Evolutionary conservation across 2,888 invertebrate genomes (phyloP), one percentile per base, ranked within the genome.

Genomic region (Vandiemenella viatica): DNA sequence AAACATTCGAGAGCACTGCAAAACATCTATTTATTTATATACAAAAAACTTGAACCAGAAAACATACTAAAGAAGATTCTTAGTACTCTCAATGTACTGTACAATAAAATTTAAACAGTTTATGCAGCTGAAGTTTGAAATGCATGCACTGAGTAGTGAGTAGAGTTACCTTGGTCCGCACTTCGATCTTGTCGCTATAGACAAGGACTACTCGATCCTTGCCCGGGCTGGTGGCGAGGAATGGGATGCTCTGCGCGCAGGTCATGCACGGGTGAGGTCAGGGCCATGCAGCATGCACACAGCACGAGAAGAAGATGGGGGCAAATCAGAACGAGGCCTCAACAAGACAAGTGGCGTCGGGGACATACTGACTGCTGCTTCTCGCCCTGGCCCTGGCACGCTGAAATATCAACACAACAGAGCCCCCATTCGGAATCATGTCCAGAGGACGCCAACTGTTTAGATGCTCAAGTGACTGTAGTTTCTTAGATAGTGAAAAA

Each of bases 291-390:
- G 32, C 32, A 32, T 32, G 50, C 50, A 43, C 44, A 46, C 49
- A 46, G 37, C 45, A 47, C 43, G 58, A 53, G 51, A 65, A 66
- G 65, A 66, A 66, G 18, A 40, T 49, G 42, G 53, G 51, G 53
- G 51, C 53, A 52, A 50, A 51, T 73, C 77, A 85, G 73, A 86
- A 86, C 55, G 85, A 85, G 60, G 85, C 86, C 67, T 86, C 86
- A 60, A 86, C 86, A 63, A 86, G 74, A 66, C 85, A 86, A 59
- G 85, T 85, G 63, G 83, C 85, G 63, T 86, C 86, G 60, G 86
- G 85, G 76, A 86, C 85, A 73, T 86, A 86, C 71, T 86, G 86
- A 63, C 83, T 85, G 68, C 85, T 85, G n/a, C n/a, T n/a, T n/a
- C n/a, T n/a, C n/a, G n/a, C n/a, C n/a, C n/a, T n/a, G n/a, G n/a